Percentiles rank a stretch among this genome's conserved stretches.
Conservation (phyloP, 2,797 vertebrate species). For the Mareca strepera region DNA sequence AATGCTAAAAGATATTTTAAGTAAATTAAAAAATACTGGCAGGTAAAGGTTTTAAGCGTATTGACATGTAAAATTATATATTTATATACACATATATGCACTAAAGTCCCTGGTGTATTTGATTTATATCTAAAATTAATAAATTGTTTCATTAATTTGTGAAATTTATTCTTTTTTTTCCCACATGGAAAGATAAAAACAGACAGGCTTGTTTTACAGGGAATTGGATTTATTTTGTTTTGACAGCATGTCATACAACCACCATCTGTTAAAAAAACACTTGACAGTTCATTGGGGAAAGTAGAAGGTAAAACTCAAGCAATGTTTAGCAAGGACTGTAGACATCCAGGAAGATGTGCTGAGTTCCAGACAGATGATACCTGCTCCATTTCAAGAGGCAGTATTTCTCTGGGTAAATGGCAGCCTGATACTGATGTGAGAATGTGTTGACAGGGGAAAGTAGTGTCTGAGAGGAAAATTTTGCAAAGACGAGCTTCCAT, state of each 20-base stretch:
- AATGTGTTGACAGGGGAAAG: neutral
- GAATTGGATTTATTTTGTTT: constrained; percentile 35
- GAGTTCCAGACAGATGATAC: neutral
- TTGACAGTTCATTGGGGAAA: constrained; percentile 4
- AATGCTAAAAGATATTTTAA: neutral
- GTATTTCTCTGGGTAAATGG: neutral
- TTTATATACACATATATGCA: neutral
- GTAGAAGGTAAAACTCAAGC: neutral
- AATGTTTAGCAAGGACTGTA: neutral
- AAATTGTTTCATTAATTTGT: neutral
- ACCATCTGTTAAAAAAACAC: constrained; percentile 18
- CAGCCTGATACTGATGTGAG: neutral
- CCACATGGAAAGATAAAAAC: neutral
- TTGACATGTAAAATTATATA: neutral
- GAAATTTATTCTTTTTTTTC: neutral
- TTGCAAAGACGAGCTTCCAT: neutral
- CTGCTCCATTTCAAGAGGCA: neutral
- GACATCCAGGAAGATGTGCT: neutral
- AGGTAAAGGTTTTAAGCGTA: neutral
- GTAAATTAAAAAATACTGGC: neutral
- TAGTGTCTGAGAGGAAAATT: neutral
- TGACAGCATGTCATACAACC: neutral
- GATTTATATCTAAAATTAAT: neutral
- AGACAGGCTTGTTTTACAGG: neutral
- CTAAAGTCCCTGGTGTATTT: neutral